phyloP scores from a whole-genome alignment of 1,140 invertebrate genomes.

The Sarcophaga peregrina region DNA sequence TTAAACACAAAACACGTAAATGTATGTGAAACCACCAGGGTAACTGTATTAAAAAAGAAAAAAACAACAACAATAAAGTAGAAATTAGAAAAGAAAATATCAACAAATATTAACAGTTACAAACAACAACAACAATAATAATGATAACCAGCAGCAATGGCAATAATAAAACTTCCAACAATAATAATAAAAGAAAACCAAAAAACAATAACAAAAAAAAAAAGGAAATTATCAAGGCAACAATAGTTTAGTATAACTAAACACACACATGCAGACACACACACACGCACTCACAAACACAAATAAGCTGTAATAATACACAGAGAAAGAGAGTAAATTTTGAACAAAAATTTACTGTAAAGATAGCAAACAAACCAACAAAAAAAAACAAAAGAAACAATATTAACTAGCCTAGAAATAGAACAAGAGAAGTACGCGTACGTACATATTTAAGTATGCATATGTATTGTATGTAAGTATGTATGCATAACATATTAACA shows the following conservation, averaged over 20 bases:
- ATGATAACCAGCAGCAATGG: too few relatives aligned
- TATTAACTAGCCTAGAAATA: slow-evolving; percentile 23
- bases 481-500: neutral
- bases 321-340: too few relatives aligned
- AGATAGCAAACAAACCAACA: too few relatives aligned
- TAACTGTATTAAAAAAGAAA: neutral
- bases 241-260: neutral
- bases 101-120: neutral
- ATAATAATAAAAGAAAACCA: too few relatives aligned
- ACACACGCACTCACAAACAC: neutral
- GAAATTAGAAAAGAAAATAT: neutral
- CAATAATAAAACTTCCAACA: too few relatives aligned
- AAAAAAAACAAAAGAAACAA: neutral
- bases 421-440: neutral
- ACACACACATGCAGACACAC: too few relatives aligned
- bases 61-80: neutral
- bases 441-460: too few relatives aligned
- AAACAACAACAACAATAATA: neutral
- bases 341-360: too few relatives aligned
- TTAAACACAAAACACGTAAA: neutral
- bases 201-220: neutral
- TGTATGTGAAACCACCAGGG: neutral
- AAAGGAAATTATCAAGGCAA: slow-evolving; percentile 9
- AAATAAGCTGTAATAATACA: too few relatives aligned
- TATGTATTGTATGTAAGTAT: too few relatives aligned